Evolutionary conservation across 2,797 vertebrate species (phyloP).

Genomic region (Garrulus glandarius): DNA sequence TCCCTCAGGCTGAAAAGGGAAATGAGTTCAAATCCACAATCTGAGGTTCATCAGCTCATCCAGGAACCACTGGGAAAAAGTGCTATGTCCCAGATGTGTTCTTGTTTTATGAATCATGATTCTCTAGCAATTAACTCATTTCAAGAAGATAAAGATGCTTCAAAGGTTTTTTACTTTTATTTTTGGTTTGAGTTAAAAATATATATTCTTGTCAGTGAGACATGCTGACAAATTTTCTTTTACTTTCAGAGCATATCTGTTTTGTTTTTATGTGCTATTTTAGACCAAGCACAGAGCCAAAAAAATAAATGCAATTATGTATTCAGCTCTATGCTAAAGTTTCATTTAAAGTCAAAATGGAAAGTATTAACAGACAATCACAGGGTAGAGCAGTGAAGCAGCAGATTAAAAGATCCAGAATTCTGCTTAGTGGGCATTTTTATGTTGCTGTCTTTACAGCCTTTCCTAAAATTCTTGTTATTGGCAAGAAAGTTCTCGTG

Average conservation of each 20-base stretch:
- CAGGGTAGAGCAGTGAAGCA: not conserved
- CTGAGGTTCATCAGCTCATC: not conserved
- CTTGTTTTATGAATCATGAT: slow-evolving; percentile 13
- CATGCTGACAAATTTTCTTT: not conserved
- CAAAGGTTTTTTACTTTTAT: not conserved
- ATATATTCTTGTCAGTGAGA: not conserved
- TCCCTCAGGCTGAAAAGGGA: not conserved
- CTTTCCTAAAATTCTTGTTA: not conserved
- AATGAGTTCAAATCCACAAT: not conserved
- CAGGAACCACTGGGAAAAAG: not conserved
- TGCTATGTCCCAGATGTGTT: not conserved
- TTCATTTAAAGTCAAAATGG: not conserved
- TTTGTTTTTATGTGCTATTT: slow-evolving; percentile 10
- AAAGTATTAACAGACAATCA: not conserved
- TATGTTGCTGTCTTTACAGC: not conserved
- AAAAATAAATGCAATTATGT: not conserved
- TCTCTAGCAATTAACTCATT: slow-evolving; percentile 17
- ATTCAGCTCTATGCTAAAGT: not conserved
- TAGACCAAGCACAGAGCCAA: not conserved
- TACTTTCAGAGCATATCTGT: not conserved
- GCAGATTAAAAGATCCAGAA: not conserved
- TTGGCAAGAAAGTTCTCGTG: not conserved
- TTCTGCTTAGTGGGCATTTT: not conserved
- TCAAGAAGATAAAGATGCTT: not conserved
- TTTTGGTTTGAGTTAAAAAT: slow-evolving; percentile 6